Evolutionary conservation across 2,888 invertebrate genomes (phyloP).

Genomic region (Deroplatys truncata): DNA sequence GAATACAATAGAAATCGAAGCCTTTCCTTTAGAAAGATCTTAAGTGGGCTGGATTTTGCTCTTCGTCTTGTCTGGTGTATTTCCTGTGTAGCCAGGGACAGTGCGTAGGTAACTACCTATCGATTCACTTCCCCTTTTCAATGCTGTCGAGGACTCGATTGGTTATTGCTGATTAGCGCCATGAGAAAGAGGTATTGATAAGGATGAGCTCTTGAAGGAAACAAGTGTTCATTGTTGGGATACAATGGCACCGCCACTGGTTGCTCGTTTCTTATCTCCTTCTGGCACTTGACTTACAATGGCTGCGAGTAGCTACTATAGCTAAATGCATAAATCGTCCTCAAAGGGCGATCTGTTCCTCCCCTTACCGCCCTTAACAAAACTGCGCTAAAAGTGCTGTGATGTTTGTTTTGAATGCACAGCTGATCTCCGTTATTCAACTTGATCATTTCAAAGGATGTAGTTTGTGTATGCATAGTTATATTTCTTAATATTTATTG

Average conservation of each 20-base stretch:
- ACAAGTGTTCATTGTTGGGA: neutral
- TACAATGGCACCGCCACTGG: neutral
- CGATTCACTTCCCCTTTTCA: neutral
- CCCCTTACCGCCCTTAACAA: neutral
- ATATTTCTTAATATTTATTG: too few relatives aligned
- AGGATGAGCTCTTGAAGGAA: neutral
- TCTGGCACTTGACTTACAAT: neutral
- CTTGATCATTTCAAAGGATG: neutral
- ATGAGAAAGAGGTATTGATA: neutral
- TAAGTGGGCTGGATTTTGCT: neutral
- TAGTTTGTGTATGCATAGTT: too few relatives aligned
- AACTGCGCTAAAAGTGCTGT: neutral
- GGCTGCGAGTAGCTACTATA: neutral
- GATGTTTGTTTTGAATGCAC: neutral
- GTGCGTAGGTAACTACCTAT: neutral
- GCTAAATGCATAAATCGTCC: neutral
- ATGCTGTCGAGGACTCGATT: neutral
- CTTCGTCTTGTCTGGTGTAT: neutral
- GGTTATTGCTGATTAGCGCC: neutral
- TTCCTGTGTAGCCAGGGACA: neutral
- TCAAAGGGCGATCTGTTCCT: neutral
- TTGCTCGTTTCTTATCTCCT: neutral
- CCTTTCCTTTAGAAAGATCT: neutral
- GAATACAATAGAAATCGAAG: neutral
- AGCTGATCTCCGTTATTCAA: neutral